Conservation (phyloP, 2,113 vertebrate genomes). For the Arizona elegans region DNA sequence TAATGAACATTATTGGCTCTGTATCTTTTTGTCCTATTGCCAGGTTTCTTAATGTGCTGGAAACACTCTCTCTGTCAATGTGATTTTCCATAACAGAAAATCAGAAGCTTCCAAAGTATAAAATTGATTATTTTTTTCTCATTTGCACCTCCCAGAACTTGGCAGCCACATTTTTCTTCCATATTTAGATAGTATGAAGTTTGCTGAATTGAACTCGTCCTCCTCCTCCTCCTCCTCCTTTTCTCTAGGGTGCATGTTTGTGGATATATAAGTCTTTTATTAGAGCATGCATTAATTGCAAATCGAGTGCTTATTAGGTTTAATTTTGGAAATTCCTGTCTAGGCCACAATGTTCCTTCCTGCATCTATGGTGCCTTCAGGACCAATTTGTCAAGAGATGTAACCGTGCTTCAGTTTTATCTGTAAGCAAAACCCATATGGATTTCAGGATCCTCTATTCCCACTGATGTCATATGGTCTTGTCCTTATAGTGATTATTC, state of each 20-base stretch:
- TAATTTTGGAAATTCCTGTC: neutral
- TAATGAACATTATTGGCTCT: neutral
- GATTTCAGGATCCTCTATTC: slow-evolving; percentile 10
- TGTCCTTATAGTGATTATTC: slow-evolving; percentile 32
- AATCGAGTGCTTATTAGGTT: neutral
- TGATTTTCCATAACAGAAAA: neutral
- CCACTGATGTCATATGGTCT: slow-evolving; percentile 9
- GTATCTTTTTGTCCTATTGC: neutral
- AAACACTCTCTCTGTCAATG: neutral
- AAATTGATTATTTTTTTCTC: neutral
- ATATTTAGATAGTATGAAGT: neutral
- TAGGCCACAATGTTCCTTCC: neutral
- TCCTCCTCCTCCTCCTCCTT: neutral
- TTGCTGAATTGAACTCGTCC: neutral
- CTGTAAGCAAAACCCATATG: neutral
- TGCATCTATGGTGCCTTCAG: slow-evolving; percentile 17
- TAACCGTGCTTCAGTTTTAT: neutral
- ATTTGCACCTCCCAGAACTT: neutral
- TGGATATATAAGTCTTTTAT: slow-evolving; percentile 34
- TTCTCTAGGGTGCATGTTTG: slow-evolving; percentile 23
- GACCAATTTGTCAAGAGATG: slow-evolving; percentile 15
- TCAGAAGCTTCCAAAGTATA: neutral
- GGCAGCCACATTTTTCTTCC: neutral
- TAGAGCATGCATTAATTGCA: slow-evolving; percentile 17
- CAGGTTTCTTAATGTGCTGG: neutral